phyloP scores from a whole-genome alignment of 2,113 vertebrate species.

The Hiodon tergisus region DNA sequence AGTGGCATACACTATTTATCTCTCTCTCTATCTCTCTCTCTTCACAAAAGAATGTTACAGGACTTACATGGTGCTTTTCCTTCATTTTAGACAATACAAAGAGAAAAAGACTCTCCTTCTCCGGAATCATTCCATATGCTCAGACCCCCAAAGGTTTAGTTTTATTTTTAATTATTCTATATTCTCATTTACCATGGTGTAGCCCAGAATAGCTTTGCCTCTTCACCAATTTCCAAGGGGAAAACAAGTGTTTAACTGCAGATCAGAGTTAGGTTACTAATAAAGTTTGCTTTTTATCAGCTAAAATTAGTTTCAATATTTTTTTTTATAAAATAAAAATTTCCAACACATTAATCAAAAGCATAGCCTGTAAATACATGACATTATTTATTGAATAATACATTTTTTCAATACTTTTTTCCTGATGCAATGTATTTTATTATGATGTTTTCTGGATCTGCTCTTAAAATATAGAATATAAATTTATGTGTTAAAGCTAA shows the following conservation, averaged over 20 bases:
- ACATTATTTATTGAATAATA: not conserved
- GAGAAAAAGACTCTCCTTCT: constrained; percentile 98
- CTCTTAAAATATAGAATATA: not conserved
- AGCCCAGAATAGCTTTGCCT: constrained; percentile 15
- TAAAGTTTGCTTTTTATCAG: not conserved
- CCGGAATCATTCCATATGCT: constrained; percentile 99
- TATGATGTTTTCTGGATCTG: not conserved
- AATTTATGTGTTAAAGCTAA: not conserved
- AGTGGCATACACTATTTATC: constrained; percentile 32
- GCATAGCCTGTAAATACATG: too few species aligned
- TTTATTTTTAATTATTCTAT: constrained; percentile 69
- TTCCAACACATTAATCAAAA: too few species aligned
- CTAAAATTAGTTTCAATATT: not conserved
- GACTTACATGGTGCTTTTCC: constrained; percentile 90
- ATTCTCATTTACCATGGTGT: constrained; percentile 19
- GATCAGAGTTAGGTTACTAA: not conserved
- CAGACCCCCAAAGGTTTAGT: constrained; percentile 95
- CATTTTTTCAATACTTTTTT: not conserved
- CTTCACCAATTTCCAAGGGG: constrained; percentile 51
- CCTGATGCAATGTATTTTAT: not conserved
- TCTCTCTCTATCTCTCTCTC: constrained; percentile 18
- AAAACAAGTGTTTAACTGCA: constrained; percentile 16
- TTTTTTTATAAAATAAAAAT: not conserved
- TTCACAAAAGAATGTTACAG: constrained; percentile 41
- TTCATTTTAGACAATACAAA: constrained; percentile 99